Evolutionary conservation across 2,888 invertebrate genomes (phyloP).

Genomic region (Bellardia pandia): DNA sequence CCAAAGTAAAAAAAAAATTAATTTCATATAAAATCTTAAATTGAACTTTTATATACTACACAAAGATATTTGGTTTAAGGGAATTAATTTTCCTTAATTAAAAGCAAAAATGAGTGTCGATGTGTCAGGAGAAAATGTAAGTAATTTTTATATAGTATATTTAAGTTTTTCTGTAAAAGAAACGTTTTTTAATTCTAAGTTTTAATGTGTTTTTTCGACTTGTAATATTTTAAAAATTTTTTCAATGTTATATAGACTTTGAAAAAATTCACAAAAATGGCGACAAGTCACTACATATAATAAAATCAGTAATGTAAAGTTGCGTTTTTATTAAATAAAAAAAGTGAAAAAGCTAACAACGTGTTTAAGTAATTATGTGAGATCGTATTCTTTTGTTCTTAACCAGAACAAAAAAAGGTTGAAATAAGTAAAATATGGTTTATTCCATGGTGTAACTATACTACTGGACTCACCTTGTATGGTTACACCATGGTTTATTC

Average conservation of each 20-base stretch:
- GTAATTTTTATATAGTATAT: constrained; percentile 73
- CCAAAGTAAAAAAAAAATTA: constrained; percentile 10
- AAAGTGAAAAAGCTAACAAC: background rate
- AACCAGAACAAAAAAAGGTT: too few species aligned
- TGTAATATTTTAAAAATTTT: constrained; percentile 57
- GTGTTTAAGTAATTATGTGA: background rate
- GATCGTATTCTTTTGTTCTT: too few species aligned
- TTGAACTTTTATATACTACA: constrained; percentile 6
- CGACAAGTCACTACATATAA: constrained; percentile 77
- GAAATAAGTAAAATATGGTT: too few species aligned
- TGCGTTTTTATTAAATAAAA: constrained; percentile 16
- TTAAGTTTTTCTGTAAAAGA: constrained; percentile 68
- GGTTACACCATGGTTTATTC: too few species aligned
- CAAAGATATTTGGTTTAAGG: constrained; percentile 22
- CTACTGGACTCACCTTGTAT: too few species aligned
- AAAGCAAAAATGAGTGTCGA: constrained; percentile 80
- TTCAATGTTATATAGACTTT: constrained; percentile 69
- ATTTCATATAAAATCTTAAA: constrained; percentile 35
- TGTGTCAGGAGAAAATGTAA: constrained; percentile 82
- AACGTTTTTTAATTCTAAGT: constrained; percentile 22
- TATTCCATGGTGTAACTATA: too few species aligned
- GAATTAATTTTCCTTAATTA: constrained; percentile 38
- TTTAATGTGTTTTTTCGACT: constrained; percentile 35
- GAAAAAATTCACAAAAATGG: constrained; percentile 81
- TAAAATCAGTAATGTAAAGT: constrained; percentile 36